Percentiles rank a stretch among this genome's conserved stretches.
phyloP scores from a whole-genome alignment of 2,888 invertebrate genomes.

The Sicus ferrugineus region DNA sequence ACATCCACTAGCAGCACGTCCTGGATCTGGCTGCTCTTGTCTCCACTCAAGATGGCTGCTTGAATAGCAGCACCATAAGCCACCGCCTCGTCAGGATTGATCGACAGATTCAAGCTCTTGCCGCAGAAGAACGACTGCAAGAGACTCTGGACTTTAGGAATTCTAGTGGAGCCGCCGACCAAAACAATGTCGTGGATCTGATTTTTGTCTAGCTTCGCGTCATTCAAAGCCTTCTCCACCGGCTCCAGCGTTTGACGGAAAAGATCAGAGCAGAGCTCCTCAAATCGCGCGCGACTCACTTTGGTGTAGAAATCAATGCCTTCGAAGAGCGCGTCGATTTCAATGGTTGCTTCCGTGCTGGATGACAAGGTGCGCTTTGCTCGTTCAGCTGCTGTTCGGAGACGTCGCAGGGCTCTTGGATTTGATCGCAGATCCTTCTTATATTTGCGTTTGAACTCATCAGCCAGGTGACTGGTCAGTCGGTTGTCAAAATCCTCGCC shows the following conservation, averaged over 20 bases:
- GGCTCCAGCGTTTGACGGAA: slow-evolving; percentile 79
- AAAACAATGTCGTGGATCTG: slow-evolving; percentile 81
- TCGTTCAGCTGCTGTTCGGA: slow-evolving; percentile 79
- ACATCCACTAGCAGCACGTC: slow-evolving; percentile 76
- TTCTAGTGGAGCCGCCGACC: slow-evolving; percentile 82
- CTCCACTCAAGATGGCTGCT: slow-evolving; percentile 75
- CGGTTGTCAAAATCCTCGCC: slow-evolving; percentile 91
- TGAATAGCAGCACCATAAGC: slow-evolving; percentile 80
- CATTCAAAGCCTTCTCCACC: slow-evolving; percentile 79
- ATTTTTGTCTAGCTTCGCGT: slow-evolving; percentile 80
- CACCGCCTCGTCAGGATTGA: slow-evolving; percentile 83
- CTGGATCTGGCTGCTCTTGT: slow-evolving; percentile 76
- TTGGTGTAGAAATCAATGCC: slow-evolving; percentile 77
- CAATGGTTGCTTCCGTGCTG: slow-evolving; percentile 79
- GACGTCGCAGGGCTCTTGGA: slow-evolving; percentile 72
- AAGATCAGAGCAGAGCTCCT: slow-evolving; percentile 76
- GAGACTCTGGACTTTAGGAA: slow-evolving; percentile 79
- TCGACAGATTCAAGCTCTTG: slow-evolving; percentile 75
- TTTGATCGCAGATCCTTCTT: slow-evolving; percentile 73
- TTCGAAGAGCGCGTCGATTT: slow-evolving; percentile 77
- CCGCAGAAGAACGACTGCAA: slow-evolving; percentile 79
- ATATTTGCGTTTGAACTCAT: slow-evolving; percentile 84
- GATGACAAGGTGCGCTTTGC: slow-evolving; percentile 81
- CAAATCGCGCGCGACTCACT: slow-evolving; percentile 77
- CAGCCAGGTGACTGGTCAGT: slow-evolving; percentile 84